Evolutionary conservation across 2,888 invertebrate species (phyloP).

Genomic region (Xestobium rufovillosum): DNA sequence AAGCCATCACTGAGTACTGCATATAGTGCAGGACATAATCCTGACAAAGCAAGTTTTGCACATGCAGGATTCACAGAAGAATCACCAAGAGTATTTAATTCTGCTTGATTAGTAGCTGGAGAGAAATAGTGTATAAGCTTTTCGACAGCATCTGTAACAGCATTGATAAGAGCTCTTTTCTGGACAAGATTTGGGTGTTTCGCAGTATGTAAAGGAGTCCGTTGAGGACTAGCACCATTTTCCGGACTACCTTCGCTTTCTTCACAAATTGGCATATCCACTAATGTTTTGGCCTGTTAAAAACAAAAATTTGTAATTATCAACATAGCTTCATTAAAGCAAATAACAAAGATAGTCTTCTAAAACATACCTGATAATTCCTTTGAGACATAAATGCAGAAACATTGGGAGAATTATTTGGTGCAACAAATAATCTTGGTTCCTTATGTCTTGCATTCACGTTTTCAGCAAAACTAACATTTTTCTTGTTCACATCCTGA

Average conservation of each 20-base stretch:
- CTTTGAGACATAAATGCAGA: constrained; percentile 53
- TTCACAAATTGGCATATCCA: constrained; percentile 58
- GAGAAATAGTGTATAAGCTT: constrained; percentile 66
- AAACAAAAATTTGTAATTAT: constrained; percentile 7
- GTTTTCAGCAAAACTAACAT: constrained; percentile 69
- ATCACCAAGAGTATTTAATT: constrained; percentile 52
- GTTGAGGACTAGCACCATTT: constrained; percentile 50
- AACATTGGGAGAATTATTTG: constrained; percentile 69
- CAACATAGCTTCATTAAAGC: too few relatives aligned
- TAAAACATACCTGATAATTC: constrained; percentile 53
- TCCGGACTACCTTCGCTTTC: constrained; percentile 56
- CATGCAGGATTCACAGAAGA: constrained; percentile 56
- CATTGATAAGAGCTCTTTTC: constrained; percentile 62
- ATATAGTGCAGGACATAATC: constrained; percentile 76
- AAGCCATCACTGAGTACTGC: constrained; percentile 79
- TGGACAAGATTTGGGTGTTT: constrained; percentile 47
- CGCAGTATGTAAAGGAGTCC: constrained; percentile 25
- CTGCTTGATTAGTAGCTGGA: constrained; percentile 55
- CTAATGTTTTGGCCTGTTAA: constrained; percentile 49
- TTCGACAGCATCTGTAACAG: constrained; percentile 68
- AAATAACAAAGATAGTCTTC: background rate
- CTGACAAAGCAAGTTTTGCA: constrained; percentile 65
- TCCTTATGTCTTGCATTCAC: constrained; percentile 49
- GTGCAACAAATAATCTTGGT: constrained; percentile 46
- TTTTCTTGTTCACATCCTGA: constrained; percentile 61